A percentile compares a stretch with the other conserved stretches of the same genome.
Conservation (phyloP, 2,797 vertebrate species). For the Poeciliopsis presidionis region DNA sequence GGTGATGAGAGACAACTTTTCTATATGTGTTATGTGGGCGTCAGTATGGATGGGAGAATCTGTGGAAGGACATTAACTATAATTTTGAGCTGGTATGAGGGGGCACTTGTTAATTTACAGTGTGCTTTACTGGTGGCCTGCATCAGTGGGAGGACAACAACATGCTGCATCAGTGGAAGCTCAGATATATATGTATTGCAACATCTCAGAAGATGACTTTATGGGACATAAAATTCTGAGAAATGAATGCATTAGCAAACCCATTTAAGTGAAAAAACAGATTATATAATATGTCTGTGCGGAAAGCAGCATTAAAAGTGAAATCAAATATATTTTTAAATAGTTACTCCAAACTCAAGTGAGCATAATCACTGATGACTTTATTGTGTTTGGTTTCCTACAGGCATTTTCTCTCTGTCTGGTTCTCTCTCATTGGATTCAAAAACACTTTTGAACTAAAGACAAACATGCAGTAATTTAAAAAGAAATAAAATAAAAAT, state of each 20-base stretch:
- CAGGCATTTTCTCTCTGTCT: not conserved
- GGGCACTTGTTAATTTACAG: slow-evolving; percentile 56
- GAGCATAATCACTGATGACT: not conserved
- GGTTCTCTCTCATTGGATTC: not conserved
- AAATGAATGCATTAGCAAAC: not conserved
- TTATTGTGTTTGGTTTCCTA: not conserved
- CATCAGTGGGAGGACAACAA: slow-evolving; percentile 50
- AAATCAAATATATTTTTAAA: not conserved
- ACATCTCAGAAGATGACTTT: slow-evolving; percentile 23
- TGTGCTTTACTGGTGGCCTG: slow-evolving; percentile 44
- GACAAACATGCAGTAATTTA: not conserved
- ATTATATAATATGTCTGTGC: not conserved
- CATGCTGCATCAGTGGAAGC: slow-evolving; percentile 20
- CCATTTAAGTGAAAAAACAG: not conserved
- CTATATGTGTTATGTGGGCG: slow-evolving; percentile 43
- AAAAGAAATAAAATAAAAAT: not conserved
- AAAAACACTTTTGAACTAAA: slow-evolving; percentile 40
- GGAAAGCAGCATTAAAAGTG: not conserved
- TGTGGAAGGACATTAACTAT: slow-evolving; percentile 58
- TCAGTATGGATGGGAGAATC: slow-evolving; percentile 35
- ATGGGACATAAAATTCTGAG: slow-evolving; percentile 8
- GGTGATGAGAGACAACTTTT: not conserved
- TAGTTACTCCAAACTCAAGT: not conserved
- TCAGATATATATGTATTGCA: slow-evolving; percentile 16
- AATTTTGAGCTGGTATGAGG: slow-evolving; percentile 41